A percentile compares a stretch with the other conserved stretches of the same genome.
Evolutionary conservation across 1,140 invertebrate genomes (phyloP).

Genomic region (Lucilia cuprina): DNA sequence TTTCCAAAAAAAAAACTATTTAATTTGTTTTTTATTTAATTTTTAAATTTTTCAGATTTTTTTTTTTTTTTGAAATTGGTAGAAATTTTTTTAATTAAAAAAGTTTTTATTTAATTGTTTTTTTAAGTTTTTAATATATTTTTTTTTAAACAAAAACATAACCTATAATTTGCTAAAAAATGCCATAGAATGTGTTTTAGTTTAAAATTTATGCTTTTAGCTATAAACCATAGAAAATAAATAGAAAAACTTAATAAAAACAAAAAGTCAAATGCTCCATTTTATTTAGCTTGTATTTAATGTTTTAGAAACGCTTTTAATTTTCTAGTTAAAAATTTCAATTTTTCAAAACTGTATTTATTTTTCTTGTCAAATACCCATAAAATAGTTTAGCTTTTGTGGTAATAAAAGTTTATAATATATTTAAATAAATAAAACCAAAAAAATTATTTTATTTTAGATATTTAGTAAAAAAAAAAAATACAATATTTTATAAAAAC

Average conservation of each 20-base stretch:
- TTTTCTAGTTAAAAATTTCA: too few relatives aligned
- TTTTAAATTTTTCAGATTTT: not conserved
- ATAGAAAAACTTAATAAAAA: not conserved
- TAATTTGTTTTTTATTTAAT: conserved; percentile 3
- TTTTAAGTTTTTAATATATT: too few relatives aligned
- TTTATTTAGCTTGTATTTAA: conserved; percentile 13
- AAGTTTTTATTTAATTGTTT: not conserved
- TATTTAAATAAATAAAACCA: not conserved
- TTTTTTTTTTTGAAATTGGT: conserved; percentile 11
- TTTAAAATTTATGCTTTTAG: not conserved
- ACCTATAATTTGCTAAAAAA: too few relatives aligned
- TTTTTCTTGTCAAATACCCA: too few relatives aligned
- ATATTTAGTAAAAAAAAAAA: not conserved
- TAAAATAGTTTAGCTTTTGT: too few relatives aligned
- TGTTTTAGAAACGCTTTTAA: not conserved
- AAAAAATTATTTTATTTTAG: too few relatives aligned
- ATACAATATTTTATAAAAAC: not conserved
- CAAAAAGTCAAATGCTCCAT: conserved; percentile 24
- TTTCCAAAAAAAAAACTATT: too few relatives aligned
- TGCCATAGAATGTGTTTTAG: not conserved
- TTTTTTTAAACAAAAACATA: too few relatives aligned
- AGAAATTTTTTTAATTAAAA: not conserved
- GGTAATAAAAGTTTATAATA: too few relatives aligned
- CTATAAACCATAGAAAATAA: not conserved
- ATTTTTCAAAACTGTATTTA: too few relatives aligned